Evolutionary conservation across 1,140 invertebrate species (phyloP).

Genomic region (Cydia splendana): DNA sequence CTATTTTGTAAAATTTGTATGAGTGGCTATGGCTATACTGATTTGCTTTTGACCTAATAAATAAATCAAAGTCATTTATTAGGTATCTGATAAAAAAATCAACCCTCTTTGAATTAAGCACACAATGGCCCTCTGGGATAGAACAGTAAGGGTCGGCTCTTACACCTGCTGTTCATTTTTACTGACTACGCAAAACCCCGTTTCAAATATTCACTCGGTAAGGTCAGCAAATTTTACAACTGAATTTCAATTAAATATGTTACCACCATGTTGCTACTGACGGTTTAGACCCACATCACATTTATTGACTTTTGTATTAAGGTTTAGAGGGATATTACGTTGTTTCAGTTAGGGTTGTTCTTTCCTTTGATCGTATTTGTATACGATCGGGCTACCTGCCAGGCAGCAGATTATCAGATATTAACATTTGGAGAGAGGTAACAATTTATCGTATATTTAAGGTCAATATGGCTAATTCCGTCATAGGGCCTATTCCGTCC

Average conservation of each 20-base stretch:
- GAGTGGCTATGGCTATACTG: no score
- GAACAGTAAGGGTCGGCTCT: neutral
- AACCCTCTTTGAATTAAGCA: neutral
- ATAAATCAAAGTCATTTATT: no score
- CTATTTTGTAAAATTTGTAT: no score
- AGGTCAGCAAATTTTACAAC: conserved; percentile 21
- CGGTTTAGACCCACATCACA: conserved; percentile 27
- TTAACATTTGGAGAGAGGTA: neutral
- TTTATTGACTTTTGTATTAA: conserved; percentile 19
- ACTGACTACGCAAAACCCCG: neutral
- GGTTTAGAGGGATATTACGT: conserved; percentile 16
- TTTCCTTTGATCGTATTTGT: conserved; percentile 23
- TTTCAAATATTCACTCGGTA: neutral
- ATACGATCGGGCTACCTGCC: neutral
- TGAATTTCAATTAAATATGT: conserved; percentile 4
- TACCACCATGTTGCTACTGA: neutral
- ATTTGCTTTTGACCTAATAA: no score
- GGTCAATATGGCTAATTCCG: no score
- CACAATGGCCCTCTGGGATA: neutral
- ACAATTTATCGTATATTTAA: neutral
- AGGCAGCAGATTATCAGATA: neutral
- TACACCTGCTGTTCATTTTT: conserved; percentile 21
- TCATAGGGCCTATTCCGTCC: no score
- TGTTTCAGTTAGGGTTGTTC: neutral
- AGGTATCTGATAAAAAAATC: no score